These are phyloP conservation scores for Volucella zonaria DNA, from an alignment of 2,888 invertebrate genomes.

Conservation along the genomic window DNA sequence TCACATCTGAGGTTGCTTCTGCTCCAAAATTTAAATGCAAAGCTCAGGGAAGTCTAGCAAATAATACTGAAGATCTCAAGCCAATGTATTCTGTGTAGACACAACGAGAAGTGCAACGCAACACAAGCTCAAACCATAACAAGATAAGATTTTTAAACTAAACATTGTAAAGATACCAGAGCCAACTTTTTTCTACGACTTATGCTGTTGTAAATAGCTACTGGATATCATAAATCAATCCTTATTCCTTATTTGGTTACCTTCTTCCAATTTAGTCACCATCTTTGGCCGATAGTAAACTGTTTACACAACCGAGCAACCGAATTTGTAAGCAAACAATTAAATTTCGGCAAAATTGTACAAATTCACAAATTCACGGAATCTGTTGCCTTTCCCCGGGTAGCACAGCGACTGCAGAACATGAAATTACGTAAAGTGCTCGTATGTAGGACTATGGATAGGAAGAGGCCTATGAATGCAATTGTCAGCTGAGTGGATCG, in stretches of 20 bases:
- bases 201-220: not conserved
- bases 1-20: too few species aligned
- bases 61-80: too few species aligned
- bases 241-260: constrained; percentile 1
- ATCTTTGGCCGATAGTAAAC: not conserved
- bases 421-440: constrained; percentile 65
- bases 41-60: too few species aligned
- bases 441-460: constrained; percentile 22
- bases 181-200: too few species aligned
- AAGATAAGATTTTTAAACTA: too few species aligned
- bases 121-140: too few species aligned
- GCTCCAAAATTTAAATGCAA: too few species aligned
- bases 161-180: too few species aligned
- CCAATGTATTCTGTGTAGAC: too few species aligned
- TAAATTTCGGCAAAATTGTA: not conserved
- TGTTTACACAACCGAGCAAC: not conserved
- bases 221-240: not conserved
- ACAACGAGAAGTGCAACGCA: too few species aligned
- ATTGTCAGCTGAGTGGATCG: constrained; percentile 59
- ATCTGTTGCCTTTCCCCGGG: not conserved
- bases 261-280: constrained; percentile 11
- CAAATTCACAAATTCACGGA: not conserved
- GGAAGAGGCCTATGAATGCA: constrained; percentile 39
- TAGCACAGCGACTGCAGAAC: constrained; percentile 14
- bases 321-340: not conserved